Percentiles rank a stretch among this genome's conserved stretches.
Conservation (phyloP, 2,888 invertebrate species). For the Thecocarcelia acutangulata region DNA sequence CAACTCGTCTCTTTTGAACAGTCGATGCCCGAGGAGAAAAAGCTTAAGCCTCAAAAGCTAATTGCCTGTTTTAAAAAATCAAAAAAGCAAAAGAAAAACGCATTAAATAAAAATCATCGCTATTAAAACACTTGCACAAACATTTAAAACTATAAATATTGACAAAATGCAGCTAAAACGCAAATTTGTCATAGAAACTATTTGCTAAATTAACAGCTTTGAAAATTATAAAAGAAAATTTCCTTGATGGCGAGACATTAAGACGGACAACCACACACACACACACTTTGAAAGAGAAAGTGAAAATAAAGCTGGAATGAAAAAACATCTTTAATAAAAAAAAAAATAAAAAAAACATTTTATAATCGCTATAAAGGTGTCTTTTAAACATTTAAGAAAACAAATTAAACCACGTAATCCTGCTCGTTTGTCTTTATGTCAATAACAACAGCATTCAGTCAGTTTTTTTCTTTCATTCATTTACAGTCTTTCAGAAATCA, state of each 20-base stretch:
- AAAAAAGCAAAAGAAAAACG: slow-evolving; percentile 21
- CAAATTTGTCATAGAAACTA: slow-evolving; percentile 30
- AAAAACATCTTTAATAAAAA: neutral
- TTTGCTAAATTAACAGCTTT: slow-evolving; percentile 42
- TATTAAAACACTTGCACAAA: slow-evolving; percentile 24
- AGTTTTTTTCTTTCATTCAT: slow-evolving; percentile 8
- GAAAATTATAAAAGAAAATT: slow-evolving; percentile 47
- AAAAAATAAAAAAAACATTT: slow-evolving; percentile 2
- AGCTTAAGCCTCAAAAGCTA: slow-evolving; percentile 37
- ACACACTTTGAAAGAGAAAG: slow-evolving; percentile 60
- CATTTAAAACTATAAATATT: slow-evolving; percentile 34
- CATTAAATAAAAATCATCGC: slow-evolving; percentile 9
- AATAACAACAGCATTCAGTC: slow-evolving; percentile 35
- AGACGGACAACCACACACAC: slow-evolving; percentile 32
- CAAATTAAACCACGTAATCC: slow-evolving; percentile 59
- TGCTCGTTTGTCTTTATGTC: slow-evolving; percentile 44
- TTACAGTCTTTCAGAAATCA: neutral
- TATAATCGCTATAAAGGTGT: slow-evolving; percentile 34
- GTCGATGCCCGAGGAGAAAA: neutral
- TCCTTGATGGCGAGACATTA: slow-evolving; percentile 29
- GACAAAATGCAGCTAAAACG: slow-evolving; percentile 15
- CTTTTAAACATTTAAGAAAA: slow-evolving; percentile 38
- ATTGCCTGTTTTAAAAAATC: slow-evolving; percentile 40
- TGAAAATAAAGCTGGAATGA: slow-evolving; percentile 30
- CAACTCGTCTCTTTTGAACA: too few relatives aligned